A percentile compares a stretch with the other conserved stretches of the same genome.
Conservation (phyloP, 2,888 invertebrate genomes). For the Balanococcus diminutus region DNA sequence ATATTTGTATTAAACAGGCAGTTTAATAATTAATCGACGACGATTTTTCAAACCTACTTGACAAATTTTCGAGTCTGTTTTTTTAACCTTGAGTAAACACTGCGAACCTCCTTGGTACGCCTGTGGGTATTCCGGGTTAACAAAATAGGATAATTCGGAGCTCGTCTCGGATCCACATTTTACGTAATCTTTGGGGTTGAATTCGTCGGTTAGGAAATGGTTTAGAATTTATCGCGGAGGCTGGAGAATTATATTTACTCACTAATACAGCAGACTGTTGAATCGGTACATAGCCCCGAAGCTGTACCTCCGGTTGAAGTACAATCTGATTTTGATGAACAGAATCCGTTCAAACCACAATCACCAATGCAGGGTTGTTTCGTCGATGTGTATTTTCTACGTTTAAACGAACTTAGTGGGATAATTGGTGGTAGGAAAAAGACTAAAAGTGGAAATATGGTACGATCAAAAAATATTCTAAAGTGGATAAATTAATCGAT, state of each 20-base stretch:
- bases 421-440: slow-evolving; percentile 52
- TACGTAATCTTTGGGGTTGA: slow-evolving; percentile 42
- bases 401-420: slow-evolving; percentile 40
- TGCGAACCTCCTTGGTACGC: slow-evolving; percentile 69
- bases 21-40: not conserved
- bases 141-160: slow-evolving; percentile 83
- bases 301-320: slow-evolving; percentile 72
- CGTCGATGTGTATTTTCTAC: slow-evolving; percentile 3
- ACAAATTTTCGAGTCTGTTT: slow-evolving; percentile 69
- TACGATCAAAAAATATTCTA: not conserved
- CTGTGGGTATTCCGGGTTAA: slow-evolving; percentile 76
- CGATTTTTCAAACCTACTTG: slow-evolving; percentile 66
- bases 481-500: not conserved
- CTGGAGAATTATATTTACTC: slow-evolving; percentile 61
- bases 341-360: slow-evolving; percentile 75
- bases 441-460: slow-evolving; percentile 1
- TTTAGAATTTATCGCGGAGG: not conserved
- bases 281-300: slow-evolving; percentile 75
- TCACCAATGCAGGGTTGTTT: slow-evolving; percentile 66
- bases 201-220: not conserved
- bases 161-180: slow-evolving; percentile 74
- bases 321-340: slow-evolving; percentile 79
- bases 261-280: slow-evolving; percentile 83
- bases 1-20: not conserved
- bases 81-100: slow-evolving; percentile 74